phyloP scores from a whole-genome alignment of 1,140 invertebrate species.

The Leptinotarsa texana region DNA sequence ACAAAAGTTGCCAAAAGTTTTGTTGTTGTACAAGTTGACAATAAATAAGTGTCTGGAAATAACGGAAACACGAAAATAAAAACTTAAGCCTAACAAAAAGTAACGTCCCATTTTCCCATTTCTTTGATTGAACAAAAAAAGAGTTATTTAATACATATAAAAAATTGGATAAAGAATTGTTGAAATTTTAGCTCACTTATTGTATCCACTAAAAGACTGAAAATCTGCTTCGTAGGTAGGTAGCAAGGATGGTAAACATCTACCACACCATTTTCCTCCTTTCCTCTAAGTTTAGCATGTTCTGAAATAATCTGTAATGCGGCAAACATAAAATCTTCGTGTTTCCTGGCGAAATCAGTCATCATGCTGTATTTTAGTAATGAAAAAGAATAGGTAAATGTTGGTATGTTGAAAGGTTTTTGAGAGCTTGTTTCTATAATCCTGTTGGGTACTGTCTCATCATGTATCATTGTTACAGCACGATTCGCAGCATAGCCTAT shows the following conservation, averaged over 20 bases:
- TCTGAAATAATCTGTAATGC: slow-evolving; percentile 72
- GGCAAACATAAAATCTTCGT: slow-evolving; percentile 65
- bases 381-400: slow-evolving; percentile 82
- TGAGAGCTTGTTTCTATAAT: slow-evolving; percentile 28
- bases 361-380: slow-evolving; percentile 72
- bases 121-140: background rate
- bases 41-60: too few relatives aligned
- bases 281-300: slow-evolving; percentile 69
- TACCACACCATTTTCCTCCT: slow-evolving; percentile 52
- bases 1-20: too few relatives aligned
- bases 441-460: slow-evolving; percentile 45
- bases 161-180: background rate
- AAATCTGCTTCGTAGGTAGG: slow-evolving; percentile 80
- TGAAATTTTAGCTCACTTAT: slow-evolving; percentile 64
- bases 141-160: background rate
- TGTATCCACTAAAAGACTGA: slow-evolving; percentile 77
- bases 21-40: too few relatives aligned
- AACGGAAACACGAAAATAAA: too few relatives aligned
- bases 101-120: background rate
- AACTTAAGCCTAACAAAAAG: background rate
- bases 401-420: slow-evolving; percentile 66
- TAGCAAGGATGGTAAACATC: slow-evolving; percentile 73
- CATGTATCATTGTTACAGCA: slow-evolving; percentile 65
- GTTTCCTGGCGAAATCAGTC: slow-evolving; percentile 55
- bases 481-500: slow-evolving; percentile 54